Evolutionary conservation across 2,797 vertebrate genomes (phyloP), one percentile per base, ranked within the genome.

Genomic region (Paguma larvata): DNA sequence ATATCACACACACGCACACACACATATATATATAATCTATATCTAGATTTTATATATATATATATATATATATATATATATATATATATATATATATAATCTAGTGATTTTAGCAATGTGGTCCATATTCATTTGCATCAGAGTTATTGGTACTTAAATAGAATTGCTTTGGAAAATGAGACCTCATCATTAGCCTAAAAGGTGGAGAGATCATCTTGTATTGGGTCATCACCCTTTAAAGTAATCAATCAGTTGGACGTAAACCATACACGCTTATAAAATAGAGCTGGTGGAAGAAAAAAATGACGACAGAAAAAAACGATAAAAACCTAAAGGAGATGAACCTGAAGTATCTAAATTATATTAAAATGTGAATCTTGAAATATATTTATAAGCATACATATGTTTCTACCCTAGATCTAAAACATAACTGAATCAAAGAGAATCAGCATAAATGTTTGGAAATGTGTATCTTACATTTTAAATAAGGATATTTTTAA

Each of bases 401-500:
- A 32, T 11, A 53, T 70, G n/a, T 85, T 90, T 53, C 38, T n/a
- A 77, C 23, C 41, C 25, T 30, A 62, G 44, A 41, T 53, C 27
- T 89, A 21, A 63, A 78, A 34, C 10, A 53, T 23, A 79, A 62
- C 44, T 48, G 30, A 95, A 16, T 5, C 19, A 79, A 92, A 91
- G 5, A 32, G 4, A 5, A 83, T 41, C 77, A 83, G 65, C 12
- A 80, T 53, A 86, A 70, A 46, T 27, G 32, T 67, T 15, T 68
- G 15, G 63, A 9, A 41, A 56, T 18, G 0, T 67, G 27, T 34
- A 68, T n/a, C n/a, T 21, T 51, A 41, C 23, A 15, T 25, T 73
- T 85, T 67, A 68, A 95, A 80, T 44, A 38, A n/a, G 30, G 14
- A 32, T 16, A 62, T 82, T 89, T 86, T 77, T 63, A 32, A 59